phyloP scores from a whole-genome alignment of 2,888 invertebrate genomes.

The Argyresthia goedartella region DNA sequence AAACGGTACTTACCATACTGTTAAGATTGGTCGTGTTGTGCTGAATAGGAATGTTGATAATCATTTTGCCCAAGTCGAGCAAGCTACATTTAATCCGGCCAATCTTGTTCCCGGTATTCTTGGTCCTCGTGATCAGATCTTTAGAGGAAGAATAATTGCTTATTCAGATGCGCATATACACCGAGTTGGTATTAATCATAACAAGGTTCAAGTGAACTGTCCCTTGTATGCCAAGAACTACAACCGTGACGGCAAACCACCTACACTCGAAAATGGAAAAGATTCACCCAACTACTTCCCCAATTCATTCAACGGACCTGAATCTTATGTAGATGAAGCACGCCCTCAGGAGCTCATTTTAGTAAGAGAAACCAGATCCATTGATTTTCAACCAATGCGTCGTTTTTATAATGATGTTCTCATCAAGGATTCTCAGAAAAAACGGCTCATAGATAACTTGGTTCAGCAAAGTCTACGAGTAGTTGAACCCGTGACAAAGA shows the following conservation, averaged over 20 bases:
- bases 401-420: conserved; percentile 69
- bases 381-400: not conserved
- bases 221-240: not conserved
- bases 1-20: conserved; percentile 17
- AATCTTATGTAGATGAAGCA: not conserved
- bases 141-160: not conserved
- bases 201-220: not conserved
- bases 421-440: not conserved
- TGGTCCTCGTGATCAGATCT: conserved; percentile 3
- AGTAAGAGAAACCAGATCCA: not conserved
- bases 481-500: not conserved
- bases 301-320: not conserved
- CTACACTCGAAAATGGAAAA: not conserved
- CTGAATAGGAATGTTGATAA: conserved; percentile 6
- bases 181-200: not conserved
- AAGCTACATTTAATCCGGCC: conserved; percentile 5
- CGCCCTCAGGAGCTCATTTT: not conserved
- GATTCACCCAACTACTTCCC: not conserved
- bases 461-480: not conserved
- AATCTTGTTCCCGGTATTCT: conserved; percentile 7
- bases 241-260: not conserved
- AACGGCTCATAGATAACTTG: not conserved
- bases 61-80: conserved; percentile 7
- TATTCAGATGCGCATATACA: not conserved
- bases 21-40: conserved; percentile 1